These are phyloP conservation scores for Gadus macrocephalus DNA, from an alignment of 2,113 vertebrate genomes.

Conservation along the genomic window DNA sequence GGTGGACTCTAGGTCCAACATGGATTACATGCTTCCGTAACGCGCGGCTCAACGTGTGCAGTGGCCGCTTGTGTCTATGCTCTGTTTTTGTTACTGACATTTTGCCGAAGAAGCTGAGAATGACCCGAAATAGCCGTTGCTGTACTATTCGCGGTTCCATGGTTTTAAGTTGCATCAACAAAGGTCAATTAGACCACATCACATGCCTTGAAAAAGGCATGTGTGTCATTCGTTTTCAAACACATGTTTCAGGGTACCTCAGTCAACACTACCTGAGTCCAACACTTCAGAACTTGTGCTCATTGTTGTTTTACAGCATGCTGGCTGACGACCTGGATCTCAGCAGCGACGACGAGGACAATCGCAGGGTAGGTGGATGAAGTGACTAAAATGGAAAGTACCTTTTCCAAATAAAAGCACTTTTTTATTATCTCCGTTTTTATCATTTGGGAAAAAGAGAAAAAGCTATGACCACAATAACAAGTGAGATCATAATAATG, in stretches of 20 bases:
- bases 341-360: conserved; percentile 77
- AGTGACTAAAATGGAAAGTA: too few relatives aligned
- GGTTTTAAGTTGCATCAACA: too few relatives aligned
- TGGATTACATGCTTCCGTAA: neutral
- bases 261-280: neutral
- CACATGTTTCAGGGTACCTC: too few relatives aligned
- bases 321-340: conserved; percentile 75
- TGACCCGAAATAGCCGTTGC: neutral
- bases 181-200: too few relatives aligned
- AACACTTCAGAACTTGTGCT: neutral
- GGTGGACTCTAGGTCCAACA: neutral
- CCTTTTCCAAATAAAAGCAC: too few relatives aligned
- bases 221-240: too few relatives aligned
- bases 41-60: neutral
- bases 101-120: neutral
- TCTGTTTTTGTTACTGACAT: neutral
- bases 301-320: conserved; percentile 60
- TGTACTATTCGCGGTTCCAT: neutral
- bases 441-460: too few relatives aligned
- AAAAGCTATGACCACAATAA: too few relatives aligned
- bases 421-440: neutral
- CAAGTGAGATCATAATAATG: too few relatives aligned
- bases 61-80: too few relatives aligned
- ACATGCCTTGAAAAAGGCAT: too few relatives aligned
- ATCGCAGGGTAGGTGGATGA: conserved; percentile 56